Evolutionary conservation across 2,888 invertebrate genomes (phyloP), one percentile per base, ranked within the genome.

Genomic region (Stenodera caucasica): DNA sequence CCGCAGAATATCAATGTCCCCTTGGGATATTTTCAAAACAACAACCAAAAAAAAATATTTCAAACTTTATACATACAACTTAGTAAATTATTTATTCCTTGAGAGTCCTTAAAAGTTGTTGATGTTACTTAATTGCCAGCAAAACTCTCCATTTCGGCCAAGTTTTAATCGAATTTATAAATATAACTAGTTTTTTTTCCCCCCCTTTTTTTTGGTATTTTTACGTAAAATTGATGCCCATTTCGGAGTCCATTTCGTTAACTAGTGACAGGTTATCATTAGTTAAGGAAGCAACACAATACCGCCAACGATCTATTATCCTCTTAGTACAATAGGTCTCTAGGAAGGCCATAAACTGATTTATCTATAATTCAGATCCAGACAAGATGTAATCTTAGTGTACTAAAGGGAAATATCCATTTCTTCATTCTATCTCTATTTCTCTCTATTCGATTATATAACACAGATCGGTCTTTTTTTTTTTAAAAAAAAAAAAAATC

Each of bases 201-300:
- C n/a, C n/a, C n/a, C n/a, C n/a, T n/a, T n/a, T n/a, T n/a, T 50
- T 50, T 23, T n/a, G 3, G n/a, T 14, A 18, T 50, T 50, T 21
- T 18, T 14, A 12, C n/a, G 49, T 45, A 11, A 11, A 21, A 9
- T 21, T 45, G 49, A 21, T 9, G 21, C 49, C 49, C 26, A 26
- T 26, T 26, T 26, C 7, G 26, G n/a, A n/a, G n/a, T n/a, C n/a
- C 26, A 9, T 21, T 45, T 8, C 8, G 49, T n/a, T 49, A 40
- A 52, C 49, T 51, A 21, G 49, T 45, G 65, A 67, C 65, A 64
- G 62, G 61, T 64, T 64, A 67, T 65, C 61, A 65, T 67, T 67
- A 63, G 60, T 55, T 64, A 59, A 65, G 63, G 65, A 64, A 63
- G 64, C 56, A 58, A 63, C 64, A 65, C 65, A 64, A 67, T 67